phyloP scores from a whole-genome alignment of 2,888 invertebrate species.

The Tipula helvola region DNA sequence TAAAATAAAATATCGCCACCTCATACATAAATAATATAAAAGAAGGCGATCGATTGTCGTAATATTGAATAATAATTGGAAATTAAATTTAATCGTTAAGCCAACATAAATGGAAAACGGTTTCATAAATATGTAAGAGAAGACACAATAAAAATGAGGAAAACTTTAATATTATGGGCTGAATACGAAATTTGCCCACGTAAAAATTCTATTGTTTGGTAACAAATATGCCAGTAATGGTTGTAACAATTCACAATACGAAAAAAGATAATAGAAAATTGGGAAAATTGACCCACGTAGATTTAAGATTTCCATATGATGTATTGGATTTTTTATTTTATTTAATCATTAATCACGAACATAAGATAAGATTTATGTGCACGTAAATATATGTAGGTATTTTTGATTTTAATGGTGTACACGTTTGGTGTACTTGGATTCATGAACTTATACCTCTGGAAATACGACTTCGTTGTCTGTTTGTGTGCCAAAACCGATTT shows the following conservation, averaged over 20 bases:
- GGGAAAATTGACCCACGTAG: background rate
- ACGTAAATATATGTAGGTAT: background rate
- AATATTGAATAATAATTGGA: conserved; percentile 4
- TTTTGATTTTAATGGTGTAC: background rate
- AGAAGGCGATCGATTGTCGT: background rate
- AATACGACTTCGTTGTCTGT: too few species aligned
- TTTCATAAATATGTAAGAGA: background rate
- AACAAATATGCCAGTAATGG: background rate
- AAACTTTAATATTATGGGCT: background rate
- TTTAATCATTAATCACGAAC: background rate
- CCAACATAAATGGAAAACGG: background rate
- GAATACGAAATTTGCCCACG: background rate
- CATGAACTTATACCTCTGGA: too few species aligned
- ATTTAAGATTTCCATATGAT: background rate
- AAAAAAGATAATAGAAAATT: background rate
- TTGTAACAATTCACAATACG: background rate
- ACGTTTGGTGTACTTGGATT: background rate
- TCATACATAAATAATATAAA: background rate
- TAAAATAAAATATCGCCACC: background rate
- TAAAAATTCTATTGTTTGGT: background rate
- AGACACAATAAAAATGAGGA: background rate
- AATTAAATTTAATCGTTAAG: background rate
- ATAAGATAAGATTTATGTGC: background rate
- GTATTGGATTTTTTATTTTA: background rate
- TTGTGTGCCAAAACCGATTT: too few species aligned